Base-by-base conservation (phyloP, 2,888 invertebrate species). In the Timema cristinae region DNA sequence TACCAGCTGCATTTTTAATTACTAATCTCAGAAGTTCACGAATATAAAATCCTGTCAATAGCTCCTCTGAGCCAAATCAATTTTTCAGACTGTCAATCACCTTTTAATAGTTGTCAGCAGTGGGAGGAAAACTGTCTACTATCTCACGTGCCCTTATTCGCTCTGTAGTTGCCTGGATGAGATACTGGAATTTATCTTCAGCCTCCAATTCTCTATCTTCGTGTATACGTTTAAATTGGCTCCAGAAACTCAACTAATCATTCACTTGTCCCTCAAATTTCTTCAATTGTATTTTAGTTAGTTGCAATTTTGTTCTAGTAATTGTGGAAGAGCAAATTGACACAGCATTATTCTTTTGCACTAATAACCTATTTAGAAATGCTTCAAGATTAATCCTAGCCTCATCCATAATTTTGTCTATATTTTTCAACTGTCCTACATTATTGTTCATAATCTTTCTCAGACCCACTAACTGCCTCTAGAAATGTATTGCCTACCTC, bases 91-190 rank as follows among this genome's bases (percentile, higher is more conserved):
- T 50, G 7, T 73, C 68, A 6, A 79, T 73, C 0, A 72, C 77
- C 52, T 78, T 78, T 0, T 63, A 54, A 69, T 79, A 79, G 67
- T 79, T 79, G 68, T 77, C 77, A 0, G 59, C 74, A 2, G 76
- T 76, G 1, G 76, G 74, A 67, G 77, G 77, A 56, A 67, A 77
- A 73, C 76, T 76, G 6, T 76, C 73, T 0, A 79, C 76, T 5
- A 79, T 9, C 15, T 76, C 75, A 50, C 73, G 32, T 8, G 78
- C 78, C 69, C 76, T 73, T 0, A 77, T 75, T n/a, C 75, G 76
- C 32, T 66, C 61, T 11, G 59, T 71, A 54, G 74, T 76, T 0
- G 73, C 61, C 48, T 77, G 74, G 13, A 78, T 69, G 16, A 79
- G 68, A 68, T 78, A 77, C 13, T 77, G 76, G 59, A 79, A 77